A percentile compares a stretch with the other conserved stretches of the same genome.
Evolutionary conservation across 2,113 vertebrate genomes (phyloP).

Genomic region (Propithecus coquereli): DNA sequence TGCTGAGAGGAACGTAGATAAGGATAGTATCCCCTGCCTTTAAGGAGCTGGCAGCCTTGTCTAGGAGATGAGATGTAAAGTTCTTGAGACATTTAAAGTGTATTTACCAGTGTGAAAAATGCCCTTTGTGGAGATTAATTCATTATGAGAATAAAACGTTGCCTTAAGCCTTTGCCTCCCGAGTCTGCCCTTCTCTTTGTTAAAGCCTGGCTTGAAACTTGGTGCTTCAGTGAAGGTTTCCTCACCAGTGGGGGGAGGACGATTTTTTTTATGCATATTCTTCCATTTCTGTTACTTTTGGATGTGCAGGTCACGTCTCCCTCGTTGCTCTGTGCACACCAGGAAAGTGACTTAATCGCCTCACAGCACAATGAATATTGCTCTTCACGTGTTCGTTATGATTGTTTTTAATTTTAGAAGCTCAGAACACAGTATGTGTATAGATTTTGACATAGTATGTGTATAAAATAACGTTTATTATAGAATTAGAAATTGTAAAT

Average conservation of each 20-base stretch:
- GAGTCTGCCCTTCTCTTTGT: background rate
- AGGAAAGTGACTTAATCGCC: background rate
- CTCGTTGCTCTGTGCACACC: background rate
- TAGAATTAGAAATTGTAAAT: background rate
- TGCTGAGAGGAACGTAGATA: background rate
- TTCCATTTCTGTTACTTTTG: background rate
- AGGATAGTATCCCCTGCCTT: background rate
- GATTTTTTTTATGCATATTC: background rate
- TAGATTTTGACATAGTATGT: background rate
- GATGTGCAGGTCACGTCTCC: background rate
- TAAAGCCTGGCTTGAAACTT: background rate
- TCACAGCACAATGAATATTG: background rate
- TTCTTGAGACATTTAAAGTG: conserved; percentile 6
- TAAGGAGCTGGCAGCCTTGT: background rate
- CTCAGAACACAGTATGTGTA: background rate
- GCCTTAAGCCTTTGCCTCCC: background rate
- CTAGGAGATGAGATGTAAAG: background rate
- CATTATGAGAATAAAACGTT: conserved; percentile 25
- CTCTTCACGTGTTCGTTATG: background rate
- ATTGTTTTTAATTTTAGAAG: background rate
- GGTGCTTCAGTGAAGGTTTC: background rate
- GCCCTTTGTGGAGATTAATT: background rate
- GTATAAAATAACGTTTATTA: background rate
- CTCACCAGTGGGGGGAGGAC: background rate
- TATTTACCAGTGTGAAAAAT: conserved; percentile 21